Evolutionary conservation across 2,113 vertebrate genomes (phyloP), one percentile per base, ranked within the genome.

Genomic region (Suncus etruscus): DNA sequence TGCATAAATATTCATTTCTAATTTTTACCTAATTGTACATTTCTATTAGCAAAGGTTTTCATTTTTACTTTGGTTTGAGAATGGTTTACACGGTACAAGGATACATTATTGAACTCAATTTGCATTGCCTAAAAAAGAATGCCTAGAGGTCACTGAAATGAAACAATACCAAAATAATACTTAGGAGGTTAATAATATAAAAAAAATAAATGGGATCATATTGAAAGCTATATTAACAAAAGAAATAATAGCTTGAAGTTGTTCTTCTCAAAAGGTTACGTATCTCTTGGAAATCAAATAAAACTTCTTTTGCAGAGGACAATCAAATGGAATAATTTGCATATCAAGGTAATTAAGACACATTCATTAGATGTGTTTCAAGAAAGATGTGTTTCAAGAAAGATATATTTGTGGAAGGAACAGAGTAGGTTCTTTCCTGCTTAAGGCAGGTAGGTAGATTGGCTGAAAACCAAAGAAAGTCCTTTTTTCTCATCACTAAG

Each of bases 11-110:
- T 97, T 96, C 82, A 95, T 96, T 96, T 97, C 93, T 95, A 97
- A 97, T 97, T 98, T 96, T 95, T 94, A 96, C 91, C 85, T 65
- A 69, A 97, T 96, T 95, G 25, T 96, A 88, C 94, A 95, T 91
- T 93, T 97, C 96, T 97, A 97, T 97, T 97, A 97, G 92, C 86
- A 93, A 96, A 97, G 80, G 85, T 96, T 96, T 7, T 92, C 94
- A 97, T 97, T 97, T 97, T 96, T 96, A 97, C 91, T 94, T 92
- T 90, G 87, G 48, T 92, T 95, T 96, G 75, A 97, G 95, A 97
- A 97, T 89, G 58, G 90, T 50, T 82, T 94, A 95, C 97, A 87
- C 91, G 94, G 96, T 39, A 39, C 39, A 93, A 92, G 96, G 95
- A 96, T 97, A 95, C 93, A 91, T 95, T 95, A 97, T 95, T 95